These are phyloP conservation scores for Smittia sp. DNA, from an alignment of 2,888 invertebrate genomes.

Conservation along the genomic window DNA sequence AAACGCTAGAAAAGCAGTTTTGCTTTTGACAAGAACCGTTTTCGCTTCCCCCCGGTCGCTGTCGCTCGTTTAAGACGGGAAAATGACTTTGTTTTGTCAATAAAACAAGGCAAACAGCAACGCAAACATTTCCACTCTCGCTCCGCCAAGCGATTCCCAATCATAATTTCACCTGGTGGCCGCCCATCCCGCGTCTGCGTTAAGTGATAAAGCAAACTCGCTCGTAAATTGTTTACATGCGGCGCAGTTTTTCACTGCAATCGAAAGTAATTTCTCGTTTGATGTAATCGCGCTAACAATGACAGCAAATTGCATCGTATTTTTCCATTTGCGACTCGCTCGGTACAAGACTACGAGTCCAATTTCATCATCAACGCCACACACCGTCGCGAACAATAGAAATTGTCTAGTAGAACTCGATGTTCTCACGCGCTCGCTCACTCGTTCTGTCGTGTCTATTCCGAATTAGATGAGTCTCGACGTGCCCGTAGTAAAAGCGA, in stretches of 20 bases:
- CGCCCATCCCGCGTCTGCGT: neutral
- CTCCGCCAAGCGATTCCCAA: neutral
- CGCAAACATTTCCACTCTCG: neutral
- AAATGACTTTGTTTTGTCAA: slow-evolving; percentile 24
- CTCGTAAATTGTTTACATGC: neutral
- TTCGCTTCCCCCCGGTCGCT: neutral
- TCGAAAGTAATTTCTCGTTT: neutral
- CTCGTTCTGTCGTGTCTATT: neutral
- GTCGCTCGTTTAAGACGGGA: neutral
- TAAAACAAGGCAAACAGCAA: slow-evolving; percentile 1
- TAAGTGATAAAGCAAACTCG: neutral
- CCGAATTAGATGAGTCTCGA: neutral
- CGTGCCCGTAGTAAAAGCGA: neutral
- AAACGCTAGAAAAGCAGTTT: neutral
- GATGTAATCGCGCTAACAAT: slow-evolving; percentile 2
- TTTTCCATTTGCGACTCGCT: neutral
- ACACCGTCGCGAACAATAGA: slow-evolving; percentile 8
- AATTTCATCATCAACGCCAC: slow-evolving; percentile 22
- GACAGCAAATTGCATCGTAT: neutral
- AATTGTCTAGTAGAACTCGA: neutral
- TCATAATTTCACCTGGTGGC: neutral
- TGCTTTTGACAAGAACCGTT: neutral
- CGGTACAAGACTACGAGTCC: neutral
- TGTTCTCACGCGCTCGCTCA: neutral
- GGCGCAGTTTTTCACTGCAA: neutral